Base-by-base conservation (phyloP, 2,113 vertebrate genomes). In the Chaenocephalus aceratus region DNA sequence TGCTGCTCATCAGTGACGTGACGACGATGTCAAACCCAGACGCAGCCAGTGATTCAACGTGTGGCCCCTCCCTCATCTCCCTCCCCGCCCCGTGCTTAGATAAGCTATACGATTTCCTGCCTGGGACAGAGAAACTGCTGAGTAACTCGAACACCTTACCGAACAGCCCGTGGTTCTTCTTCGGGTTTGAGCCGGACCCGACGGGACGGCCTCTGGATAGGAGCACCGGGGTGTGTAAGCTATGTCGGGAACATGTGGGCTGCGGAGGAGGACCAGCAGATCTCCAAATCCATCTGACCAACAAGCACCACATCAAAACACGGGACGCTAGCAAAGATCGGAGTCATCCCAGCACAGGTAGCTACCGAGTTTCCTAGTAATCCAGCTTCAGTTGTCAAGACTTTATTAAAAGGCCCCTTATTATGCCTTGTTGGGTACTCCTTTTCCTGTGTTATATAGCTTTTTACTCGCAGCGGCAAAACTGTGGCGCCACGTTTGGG, bases 181-280 rank as follows among this genome's bases (percentile, higher is more conserved):
- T 92, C 2, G 90, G 92, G 5, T 89, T 93, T 13, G 93, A 94
- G 75, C 91, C 93, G 0, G 91, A 94, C 61, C 86, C 91, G 0
- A 88, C 83, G 0, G 94, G 95, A 0, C 88, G 91, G 26, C 94
- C 94, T 63, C 74, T 95, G 74, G 94, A 95, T 76, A 91, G 92
- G 16, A 92, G 76, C 59, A 89, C 82, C 10, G 94, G 77, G 2
- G 91, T 95, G 60, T 96, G 95, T 88, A 96, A 95, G 72, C 81
- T 96, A 56, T 95, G 95, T 30, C 84, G 86, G 5, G 93, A 95
- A 13, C 88, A 82, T 2, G 86, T 96, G 48, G 72, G 86, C 54
- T 96, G 92, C 75, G 91, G 82, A 1, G 93, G 93, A 26, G 93
- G 94, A 53, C 75, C 83, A 2, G 67, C 72, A 0, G 94, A 94